phyloP scores from a whole-genome alignment of 2,888 invertebrate species.

The Euplagia quadripunctaria region DNA sequence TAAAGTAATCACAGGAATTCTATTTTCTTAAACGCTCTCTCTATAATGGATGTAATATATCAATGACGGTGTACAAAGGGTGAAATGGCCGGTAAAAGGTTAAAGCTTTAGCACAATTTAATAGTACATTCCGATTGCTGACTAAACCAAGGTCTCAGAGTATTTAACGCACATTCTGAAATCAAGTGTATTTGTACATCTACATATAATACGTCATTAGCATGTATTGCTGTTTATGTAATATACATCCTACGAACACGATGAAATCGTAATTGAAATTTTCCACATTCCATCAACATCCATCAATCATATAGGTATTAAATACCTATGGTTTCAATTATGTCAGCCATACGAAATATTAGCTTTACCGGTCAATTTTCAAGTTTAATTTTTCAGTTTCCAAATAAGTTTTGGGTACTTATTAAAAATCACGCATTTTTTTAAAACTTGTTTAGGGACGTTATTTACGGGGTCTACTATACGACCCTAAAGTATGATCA shows the following conservation, averaged over 20 bases:
- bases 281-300: too few species aligned
- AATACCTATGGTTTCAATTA: too few species aligned
- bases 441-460: too few species aligned
- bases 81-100: background rate
- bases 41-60: slow-evolving; percentile 3
- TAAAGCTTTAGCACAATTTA: background rate
- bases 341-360: too few species aligned
- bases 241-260: background rate
- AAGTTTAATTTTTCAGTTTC: too few species aligned
- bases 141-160: background rate
- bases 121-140: background rate
- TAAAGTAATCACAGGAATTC: slow-evolving; percentile 1
- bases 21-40: background rate
- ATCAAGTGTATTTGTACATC: background rate
- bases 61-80: background rate
- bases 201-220: background rate
- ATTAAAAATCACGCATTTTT: too few species aligned
- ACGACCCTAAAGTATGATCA: too few species aligned
- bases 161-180: background rate
- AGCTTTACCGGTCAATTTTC: too few species aligned
- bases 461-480: too few species aligned
- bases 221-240: background rate
- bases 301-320: too few species aligned
- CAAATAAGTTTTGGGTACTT: too few species aligned
- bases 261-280: background rate